These are phyloP conservation scores for Agrotis exclamationis DNA, from an alignment of 2,888 invertebrate genomes.

Conservation along the genomic window DNA sequence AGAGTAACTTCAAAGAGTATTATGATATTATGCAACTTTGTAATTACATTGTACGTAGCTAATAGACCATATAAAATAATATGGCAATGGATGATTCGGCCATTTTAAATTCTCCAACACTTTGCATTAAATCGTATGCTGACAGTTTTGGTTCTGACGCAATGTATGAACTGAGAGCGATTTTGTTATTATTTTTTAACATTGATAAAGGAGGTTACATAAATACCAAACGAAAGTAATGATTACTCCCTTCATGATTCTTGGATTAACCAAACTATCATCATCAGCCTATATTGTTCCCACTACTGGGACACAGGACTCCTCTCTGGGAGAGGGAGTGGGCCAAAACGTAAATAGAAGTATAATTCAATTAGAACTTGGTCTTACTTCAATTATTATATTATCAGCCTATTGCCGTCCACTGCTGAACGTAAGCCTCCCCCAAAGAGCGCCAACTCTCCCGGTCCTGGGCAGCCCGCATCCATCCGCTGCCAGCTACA, in stretches of 20 bases:
- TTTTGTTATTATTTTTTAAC: not conserved
- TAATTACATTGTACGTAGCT: slow-evolving; percentile 21
- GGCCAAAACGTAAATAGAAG: too few species aligned
- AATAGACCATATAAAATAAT: slow-evolving; percentile 56
- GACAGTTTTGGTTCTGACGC: slow-evolving; percentile 59
- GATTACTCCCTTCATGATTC: not conserved
- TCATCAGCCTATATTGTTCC: too few species aligned
- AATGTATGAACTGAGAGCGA: slow-evolving; percentile 16
- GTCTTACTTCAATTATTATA: not conserved
- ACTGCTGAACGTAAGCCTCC: too few species aligned
- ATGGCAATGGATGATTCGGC: slow-evolving; percentile 60
- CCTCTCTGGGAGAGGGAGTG: too few species aligned
- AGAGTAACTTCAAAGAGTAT: not conserved
- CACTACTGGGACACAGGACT: too few species aligned
- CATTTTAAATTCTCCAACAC: slow-evolving; percentile 68
- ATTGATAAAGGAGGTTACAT: not conserved
- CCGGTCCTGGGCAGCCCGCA: too few species aligned
- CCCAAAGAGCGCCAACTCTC: too few species aligned
- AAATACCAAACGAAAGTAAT: too few species aligned
- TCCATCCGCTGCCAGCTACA: too few species aligned
- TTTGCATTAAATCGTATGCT: slow-evolving; percentile 69
- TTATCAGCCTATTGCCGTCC: too few species aligned
- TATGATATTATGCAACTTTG: not conserved
- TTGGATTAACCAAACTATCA: not conserved
- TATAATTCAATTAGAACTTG: not conserved